Evolutionary conservation across 1,140 invertebrate genomes (phyloP), one percentile per base, ranked within the genome.

Genomic region (Drosophila suzukii): DNA sequence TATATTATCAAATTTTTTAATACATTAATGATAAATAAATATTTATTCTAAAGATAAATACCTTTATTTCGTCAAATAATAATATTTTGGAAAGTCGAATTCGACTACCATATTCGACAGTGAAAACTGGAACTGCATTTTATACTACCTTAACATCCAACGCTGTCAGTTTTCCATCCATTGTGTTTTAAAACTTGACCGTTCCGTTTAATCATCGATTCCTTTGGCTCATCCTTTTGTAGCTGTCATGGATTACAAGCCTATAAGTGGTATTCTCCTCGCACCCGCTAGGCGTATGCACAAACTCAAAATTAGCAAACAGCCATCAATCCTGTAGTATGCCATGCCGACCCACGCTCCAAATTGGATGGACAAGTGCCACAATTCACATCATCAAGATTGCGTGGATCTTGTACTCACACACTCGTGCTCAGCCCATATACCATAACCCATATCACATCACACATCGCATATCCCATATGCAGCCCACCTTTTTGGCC

Each of bases 381-480:
- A 78, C 67, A 81, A 67, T 88, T 88, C 84, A 80, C 84, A 88
- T 81, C 71, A 77, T 79, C 60, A 63, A 70, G 78, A 76, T 75
- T 53, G 70, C 59, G 73, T 58, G 68, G 46, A 53, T 34, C 44
- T 49, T 59, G 73, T 44, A 36, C 43, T 41, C 36, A 71, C 71
- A 71, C 43, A 32, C 68, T 36, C 56, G 44, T 41, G 39, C 53
- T 57, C 39, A 62, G 65, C 46, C 66, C 58, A 72, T 38, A 50
- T 27, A 41, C 15, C 59, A 54, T 41, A 75, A 47, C 39, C 15
- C 65, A 66, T 56, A 53, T 43, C 47, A 36, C 20, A 20, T 20
- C 20, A 2, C 57, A 55, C 17, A 17, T 49, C 59, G 43, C 47
- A 59, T 55, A 62, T 72, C 46, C 72, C 68, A 72, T 66, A 72